Base-by-base conservation (phyloP, 2,888 invertebrate species). In the Orthosia incerta region DNA sequence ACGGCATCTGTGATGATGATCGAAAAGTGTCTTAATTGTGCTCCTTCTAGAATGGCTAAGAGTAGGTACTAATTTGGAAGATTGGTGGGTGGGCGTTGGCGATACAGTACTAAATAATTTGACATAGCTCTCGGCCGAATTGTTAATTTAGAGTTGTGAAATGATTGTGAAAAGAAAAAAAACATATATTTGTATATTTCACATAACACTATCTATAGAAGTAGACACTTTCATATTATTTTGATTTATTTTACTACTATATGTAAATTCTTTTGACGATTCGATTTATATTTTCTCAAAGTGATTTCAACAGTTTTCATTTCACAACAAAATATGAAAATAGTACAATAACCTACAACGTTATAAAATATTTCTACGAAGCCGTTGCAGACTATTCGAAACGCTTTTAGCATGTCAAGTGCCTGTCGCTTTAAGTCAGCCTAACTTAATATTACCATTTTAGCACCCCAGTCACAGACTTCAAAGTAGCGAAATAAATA, bases 331-430 rank as follows among this genome's bases (percentile, higher is more conserved):
- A 23, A 31, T 72, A 60, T 3, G 20, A 48, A 18, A 50, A 45
- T 39, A 7, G 16, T 46, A 51, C 39, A 39, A 60, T 39, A 9
- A 12, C 7, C 31, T 16, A 60, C n/a, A 26, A 11, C 18, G n/a
- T 39, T 39, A 31, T 48, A 18, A 59, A 79, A 45, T 72, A 76
- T 55, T 79, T 64, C 13, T 18, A 55, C 26, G 18, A 64, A 50
- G 64, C 16, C 57, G 46, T 53, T 63, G 20, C 18, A 56, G 39
- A 51, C 57, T 76, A 71, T 26, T 20, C 18, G 31, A 60, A 72
- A 72, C 59, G 73, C 45, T 79, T 76, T 79, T 63, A 31, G 48
- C 53, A 72, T 72, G 64, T 79, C 45, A 64, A 79, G 59, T 50
- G 45, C 50, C 55, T 64, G 59, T 72, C 63, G 53, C 20, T 60